Percentiles rank a stretch among this genome's conserved stretches.
phyloP scores from a whole-genome alignment of 1,140 invertebrate genomes.

The Pentalonia nigronervosa region DNA sequence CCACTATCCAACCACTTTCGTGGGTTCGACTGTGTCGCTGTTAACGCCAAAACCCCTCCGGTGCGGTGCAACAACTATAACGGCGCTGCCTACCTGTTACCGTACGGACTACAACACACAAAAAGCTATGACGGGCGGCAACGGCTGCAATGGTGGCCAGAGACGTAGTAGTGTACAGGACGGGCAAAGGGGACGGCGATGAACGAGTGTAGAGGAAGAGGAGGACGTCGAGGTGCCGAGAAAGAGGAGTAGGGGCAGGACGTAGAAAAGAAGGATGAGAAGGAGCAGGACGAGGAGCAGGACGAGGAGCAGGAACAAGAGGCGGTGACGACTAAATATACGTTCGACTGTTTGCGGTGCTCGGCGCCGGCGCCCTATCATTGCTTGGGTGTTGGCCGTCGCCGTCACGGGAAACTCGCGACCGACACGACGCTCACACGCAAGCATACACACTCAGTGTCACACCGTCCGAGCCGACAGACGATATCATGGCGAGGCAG shows the following conservation, averaged over 20 bases:
- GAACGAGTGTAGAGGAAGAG: not conserved
- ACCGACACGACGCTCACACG: conserved; percentile 12
- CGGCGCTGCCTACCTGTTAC: conserved; percentile 27
- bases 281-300: too few relatives aligned
- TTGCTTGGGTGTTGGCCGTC: conserved; percentile 40
- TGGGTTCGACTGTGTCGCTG: not conserved
- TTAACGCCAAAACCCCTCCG: not conserved
- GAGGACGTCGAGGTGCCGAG: too few relatives aligned
- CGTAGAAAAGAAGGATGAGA: too few relatives aligned
- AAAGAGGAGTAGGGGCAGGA: not conserved
- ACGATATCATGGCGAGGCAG: conserved; percentile 50
- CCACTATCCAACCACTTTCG: not conserved
- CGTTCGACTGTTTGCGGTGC: conserved; percentile 9
- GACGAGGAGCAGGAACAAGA: not conserved
- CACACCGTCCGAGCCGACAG: conserved; percentile 51
- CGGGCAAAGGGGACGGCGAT: not conserved
- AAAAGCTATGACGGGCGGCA: not conserved
- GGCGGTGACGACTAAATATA: conserved; percentile 12
- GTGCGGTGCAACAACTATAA: conserved; percentile 26
- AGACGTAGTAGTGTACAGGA: not conserved
- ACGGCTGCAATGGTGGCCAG: not conserved
- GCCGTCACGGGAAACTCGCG: not conserved
- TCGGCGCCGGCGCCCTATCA: conserved; percentile 31
- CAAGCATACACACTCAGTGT: conserved; percentile 39
- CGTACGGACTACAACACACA: not conserved